Evolutionary conservation across 1,140 invertebrate genomes (phyloP).

Genomic region (Drosophila virilis): DNA sequence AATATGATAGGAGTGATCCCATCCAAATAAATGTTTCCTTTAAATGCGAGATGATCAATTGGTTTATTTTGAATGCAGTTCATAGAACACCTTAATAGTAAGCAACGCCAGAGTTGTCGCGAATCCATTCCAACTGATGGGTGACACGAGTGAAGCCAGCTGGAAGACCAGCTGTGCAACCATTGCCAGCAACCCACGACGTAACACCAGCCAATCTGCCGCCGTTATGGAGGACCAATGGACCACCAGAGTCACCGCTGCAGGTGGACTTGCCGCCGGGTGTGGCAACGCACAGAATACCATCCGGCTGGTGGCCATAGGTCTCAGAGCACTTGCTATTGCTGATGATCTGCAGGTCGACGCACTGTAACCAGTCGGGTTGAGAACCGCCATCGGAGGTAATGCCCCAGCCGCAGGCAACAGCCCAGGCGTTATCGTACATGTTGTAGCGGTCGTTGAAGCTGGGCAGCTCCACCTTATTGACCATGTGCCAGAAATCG

Average conservation of each 20-base stretch:
- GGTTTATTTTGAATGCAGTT: neutral
- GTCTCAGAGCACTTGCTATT: constrained; percentile 13
- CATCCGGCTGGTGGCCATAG: constrained; percentile 26
- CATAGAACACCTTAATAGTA: constrained; percentile 44
- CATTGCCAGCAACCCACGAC: constrained; percentile 84
- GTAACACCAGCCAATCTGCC: constrained; percentile 85
- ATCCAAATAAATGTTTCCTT: neutral
- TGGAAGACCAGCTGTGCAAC: constrained; percentile 85
- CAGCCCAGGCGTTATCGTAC: constrained; percentile 28
- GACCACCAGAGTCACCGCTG: constrained; percentile 64
- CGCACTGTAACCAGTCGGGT: constrained; percentile 40
- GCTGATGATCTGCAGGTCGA: constrained; percentile 34
- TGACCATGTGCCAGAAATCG: constrained; percentile 37
- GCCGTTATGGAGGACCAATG: constrained; percentile 53
- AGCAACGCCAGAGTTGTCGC: constrained; percentile 84
- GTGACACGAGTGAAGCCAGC: constrained; percentile 86
- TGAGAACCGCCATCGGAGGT: constrained; percentile 29
- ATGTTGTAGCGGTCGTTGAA: constrained; percentile 37
- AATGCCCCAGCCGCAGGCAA: constrained; percentile 52
- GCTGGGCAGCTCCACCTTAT: constrained; percentile 43
- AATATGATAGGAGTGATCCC: too few relatives aligned
- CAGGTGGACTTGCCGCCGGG: constrained; percentile 60
- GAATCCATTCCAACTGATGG: constrained; percentile 85
- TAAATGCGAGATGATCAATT: neutral
- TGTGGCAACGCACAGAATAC: constrained; percentile 54